These are phyloP conservation scores for Microplitis manilae DNA, from an alignment of 2,888 invertebrate species.

Conservation along the genomic window DNA sequence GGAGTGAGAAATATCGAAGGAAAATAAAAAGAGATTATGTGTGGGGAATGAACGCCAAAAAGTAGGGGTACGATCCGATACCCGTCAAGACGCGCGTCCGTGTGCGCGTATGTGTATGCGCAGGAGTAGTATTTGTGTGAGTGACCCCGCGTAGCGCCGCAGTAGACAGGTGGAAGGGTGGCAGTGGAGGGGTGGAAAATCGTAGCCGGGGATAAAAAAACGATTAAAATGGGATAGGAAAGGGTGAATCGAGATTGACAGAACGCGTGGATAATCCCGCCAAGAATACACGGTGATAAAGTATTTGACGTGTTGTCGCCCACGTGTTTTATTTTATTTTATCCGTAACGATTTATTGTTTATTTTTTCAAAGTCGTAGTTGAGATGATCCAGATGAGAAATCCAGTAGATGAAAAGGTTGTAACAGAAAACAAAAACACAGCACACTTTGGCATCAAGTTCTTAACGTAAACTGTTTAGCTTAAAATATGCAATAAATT, in stretches of 20 bases:
- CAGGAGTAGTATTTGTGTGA: constrained; percentile 42
- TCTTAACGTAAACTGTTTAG: neutral
- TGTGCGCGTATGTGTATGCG: constrained; percentile 40
- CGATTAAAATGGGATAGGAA: constrained; percentile 45
- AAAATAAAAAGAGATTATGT: constrained; percentile 39
- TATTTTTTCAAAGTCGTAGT: constrained; percentile 47
- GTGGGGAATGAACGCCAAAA: constrained; percentile 38
- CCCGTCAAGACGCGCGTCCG: constrained; percentile 31
- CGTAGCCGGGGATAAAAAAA: constrained; percentile 35
- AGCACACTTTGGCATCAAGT: constrained; percentile 56
- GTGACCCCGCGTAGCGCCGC: constrained; percentile 56
- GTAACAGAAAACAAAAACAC: constrained; percentile 55
- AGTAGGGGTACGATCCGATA: constrained; percentile 58
- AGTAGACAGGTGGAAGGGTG: constrained; percentile 64
- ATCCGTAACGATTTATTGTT: constrained; percentile 22
- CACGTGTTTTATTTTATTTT: constrained; percentile 47
- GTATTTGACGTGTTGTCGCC: constrained; percentile 37
- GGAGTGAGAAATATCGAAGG: constrained; percentile 37
- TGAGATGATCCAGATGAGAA: constrained; percentile 50
- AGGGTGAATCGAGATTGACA: constrained; percentile 36
- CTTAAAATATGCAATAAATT: neutral
- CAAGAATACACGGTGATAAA: constrained; percentile 53
- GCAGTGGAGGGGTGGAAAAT: constrained; percentile 71
- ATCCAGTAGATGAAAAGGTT: constrained; percentile 45
- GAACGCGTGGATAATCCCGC: constrained; percentile 52